Evolutionary conservation across 1,140 invertebrate species (phyloP).

Genomic region (Thaumetopoea pityocampa): DNA sequence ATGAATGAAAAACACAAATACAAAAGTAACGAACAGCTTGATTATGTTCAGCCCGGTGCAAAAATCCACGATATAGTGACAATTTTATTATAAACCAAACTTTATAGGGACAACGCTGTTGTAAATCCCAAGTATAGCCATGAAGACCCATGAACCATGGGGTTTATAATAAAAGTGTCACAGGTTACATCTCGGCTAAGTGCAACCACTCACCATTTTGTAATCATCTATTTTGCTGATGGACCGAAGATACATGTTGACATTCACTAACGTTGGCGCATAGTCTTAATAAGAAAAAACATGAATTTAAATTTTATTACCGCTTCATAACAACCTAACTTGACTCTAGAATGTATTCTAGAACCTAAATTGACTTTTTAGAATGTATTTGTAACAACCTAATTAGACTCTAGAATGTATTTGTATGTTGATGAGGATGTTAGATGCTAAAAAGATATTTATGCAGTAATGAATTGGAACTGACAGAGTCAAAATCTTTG

Average conservation of each 20-base stretch:
- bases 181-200: conserved; percentile 37
- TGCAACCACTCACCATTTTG: conserved; percentile 93
- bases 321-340: conserved; percentile 23
- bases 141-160: not conserved
- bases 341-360: conserved; percentile 23
- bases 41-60: conserved; percentile 63
- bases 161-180: conserved; percentile 63
- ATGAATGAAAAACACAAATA: conserved; percentile 41
- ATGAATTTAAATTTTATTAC: conserved; percentile 34
- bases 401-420: conserved; percentile 14
- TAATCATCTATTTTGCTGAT: conserved; percentile 99
- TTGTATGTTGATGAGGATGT: conserved; percentile 49
- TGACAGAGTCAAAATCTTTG: not conserved
- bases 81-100: conserved; percentile 68
- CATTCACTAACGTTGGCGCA: conserved; percentile 86
- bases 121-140: conserved; percentile 1
- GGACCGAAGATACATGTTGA: conserved; percentile 96
- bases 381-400: conserved; percentile 25
- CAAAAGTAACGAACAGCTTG: conserved; percentile 60
- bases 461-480: conserved; percentile 40
- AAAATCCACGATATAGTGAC: conserved; percentile 42
- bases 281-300: conserved; percentile 77
- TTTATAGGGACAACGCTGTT: conserved; percentile 4
- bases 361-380: conserved; percentile 44
- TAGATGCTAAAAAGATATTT: conserved; percentile 31